A percentile compares a stretch with the other conserved stretches of the same genome.
Conservation (phyloP, 2,888 invertebrate genomes). For the Linyphia triangularis region DNA sequence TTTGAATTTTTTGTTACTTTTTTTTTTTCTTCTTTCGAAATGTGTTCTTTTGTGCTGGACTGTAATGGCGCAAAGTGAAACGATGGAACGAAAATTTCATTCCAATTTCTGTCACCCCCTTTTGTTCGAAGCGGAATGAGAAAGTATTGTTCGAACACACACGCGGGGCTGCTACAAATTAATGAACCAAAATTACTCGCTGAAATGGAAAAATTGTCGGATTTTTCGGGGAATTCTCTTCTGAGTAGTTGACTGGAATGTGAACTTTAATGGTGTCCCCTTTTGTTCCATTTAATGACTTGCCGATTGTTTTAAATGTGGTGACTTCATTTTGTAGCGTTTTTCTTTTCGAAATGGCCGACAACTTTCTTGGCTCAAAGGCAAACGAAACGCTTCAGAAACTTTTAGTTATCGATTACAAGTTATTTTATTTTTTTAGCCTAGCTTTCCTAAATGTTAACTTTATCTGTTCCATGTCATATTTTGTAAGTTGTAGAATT, state of each 20-base stretch:
- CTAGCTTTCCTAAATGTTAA: too few relatives aligned
- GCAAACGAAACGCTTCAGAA: not conserved
- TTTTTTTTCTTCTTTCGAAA: not conserved
- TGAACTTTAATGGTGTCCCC: constrained; percentile 52
- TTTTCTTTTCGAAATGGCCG: not conserved
- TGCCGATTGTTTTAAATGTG: constrained; percentile 34
- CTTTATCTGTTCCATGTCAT: too few relatives aligned
- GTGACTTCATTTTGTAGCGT: not conserved
- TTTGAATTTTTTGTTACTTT: not conserved
- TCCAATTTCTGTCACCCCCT: constrained; percentile 34
- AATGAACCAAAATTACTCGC: constrained; percentile 58
- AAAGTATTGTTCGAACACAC: constrained; percentile 13
- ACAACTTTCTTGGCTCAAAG: not conserved
- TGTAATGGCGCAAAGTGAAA: not conserved
- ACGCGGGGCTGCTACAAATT: constrained; percentile 20
- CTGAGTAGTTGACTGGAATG: constrained; percentile 25
- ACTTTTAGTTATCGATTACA: too few relatives aligned
- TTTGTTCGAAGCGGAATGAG: constrained; percentile 22
- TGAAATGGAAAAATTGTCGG: constrained; percentile 25
- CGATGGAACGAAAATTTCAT: constrained; percentile 45
- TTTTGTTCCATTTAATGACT: constrained; percentile 37
- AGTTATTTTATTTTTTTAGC: too few relatives aligned
- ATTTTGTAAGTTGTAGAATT: too few relatives aligned
- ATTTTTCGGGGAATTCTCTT: constrained; percentile 19
- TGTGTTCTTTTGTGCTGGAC: constrained; percentile 15